A percentile compares a stretch with the other conserved stretches of the same genome.
phyloP scores from a whole-genome alignment of 2,113 vertebrate species.

The Asarcornis scutulata region DNA sequence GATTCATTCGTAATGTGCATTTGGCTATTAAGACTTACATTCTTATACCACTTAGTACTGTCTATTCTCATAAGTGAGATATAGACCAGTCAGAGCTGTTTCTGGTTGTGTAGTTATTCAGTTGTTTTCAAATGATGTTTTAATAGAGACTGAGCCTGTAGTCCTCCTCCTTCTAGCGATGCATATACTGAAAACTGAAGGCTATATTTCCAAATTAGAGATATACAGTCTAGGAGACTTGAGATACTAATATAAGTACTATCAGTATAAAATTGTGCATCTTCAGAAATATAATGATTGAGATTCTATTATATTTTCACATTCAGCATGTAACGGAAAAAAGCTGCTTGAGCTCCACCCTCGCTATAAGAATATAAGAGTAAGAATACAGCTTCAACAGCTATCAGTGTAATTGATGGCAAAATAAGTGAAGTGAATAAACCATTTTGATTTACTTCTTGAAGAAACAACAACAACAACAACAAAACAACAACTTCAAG shows the following conservation, averaged over 20 bases:
- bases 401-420: not conserved
- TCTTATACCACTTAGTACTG: not conserved
- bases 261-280: not conserved
- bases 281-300: not conserved
- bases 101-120: not conserved
- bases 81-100: not conserved
- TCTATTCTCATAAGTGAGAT: not conserved
- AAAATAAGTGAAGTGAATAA: not conserved
- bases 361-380: not conserved
- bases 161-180: not conserved
- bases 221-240: not conserved
- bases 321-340: not conserved
- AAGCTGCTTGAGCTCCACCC: not conserved
- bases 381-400: not conserved
- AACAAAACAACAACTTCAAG: no score
- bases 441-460: not conserved
- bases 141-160: not conserved
- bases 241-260: not conserved
- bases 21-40: not conserved
- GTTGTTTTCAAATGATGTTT: not conserved
- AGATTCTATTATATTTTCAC: not conserved
- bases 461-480: not conserved
- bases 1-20: not conserved
- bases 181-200: not conserved
- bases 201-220: not conserved